A percentile compares a stretch with the other conserved stretches of the same genome.
Evolutionary conservation across 2,888 invertebrate genomes (phyloP).

Genomic region (Harpalus rubripes): DNA sequence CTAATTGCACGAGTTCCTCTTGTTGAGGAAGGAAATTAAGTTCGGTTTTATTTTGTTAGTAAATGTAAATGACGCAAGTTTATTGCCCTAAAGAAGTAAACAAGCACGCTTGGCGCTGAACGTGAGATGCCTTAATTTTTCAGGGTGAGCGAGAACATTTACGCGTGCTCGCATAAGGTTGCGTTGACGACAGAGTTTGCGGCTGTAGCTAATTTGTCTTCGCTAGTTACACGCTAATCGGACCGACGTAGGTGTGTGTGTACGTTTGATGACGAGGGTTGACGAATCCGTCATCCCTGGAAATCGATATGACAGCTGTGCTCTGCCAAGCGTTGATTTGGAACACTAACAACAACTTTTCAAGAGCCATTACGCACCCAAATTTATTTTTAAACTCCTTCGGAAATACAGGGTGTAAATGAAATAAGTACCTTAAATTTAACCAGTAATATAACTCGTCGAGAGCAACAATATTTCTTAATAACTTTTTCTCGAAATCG

Average conservation of each 20-base stretch:
- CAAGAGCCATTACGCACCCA: constrained; percentile 13
- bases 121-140: constrained; percentile 43
- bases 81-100: constrained; percentile 34
- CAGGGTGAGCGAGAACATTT: constrained; percentile 9
- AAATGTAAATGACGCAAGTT: constrained; percentile 34
- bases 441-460: no score
- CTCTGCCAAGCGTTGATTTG: constrained; percentile 48
- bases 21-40: constrained; percentile 18
- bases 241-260: constrained; percentile 52
- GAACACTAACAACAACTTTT: constrained; percentile 9
- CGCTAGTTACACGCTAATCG: constrained; percentile 59
- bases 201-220: constrained; percentile 63
- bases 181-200: constrained; percentile 51
- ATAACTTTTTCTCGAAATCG: no score
- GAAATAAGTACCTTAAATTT: no score
- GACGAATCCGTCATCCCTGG: constrained; percentile 57
- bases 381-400: not conserved
- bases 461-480: no score
- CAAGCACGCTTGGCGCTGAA: constrained; percentile 33
- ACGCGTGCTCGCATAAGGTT: not conserved
- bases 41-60: constrained; percentile 31
- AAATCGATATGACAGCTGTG: constrained; percentile 57
- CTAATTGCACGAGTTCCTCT: constrained; percentile 31
- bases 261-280: constrained; percentile 54
- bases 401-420: not conserved